These are phyloP conservation scores for Ctenicera cuprea DNA, from an alignment of 2,888 invertebrate species.

Conservation along the genomic window DNA sequence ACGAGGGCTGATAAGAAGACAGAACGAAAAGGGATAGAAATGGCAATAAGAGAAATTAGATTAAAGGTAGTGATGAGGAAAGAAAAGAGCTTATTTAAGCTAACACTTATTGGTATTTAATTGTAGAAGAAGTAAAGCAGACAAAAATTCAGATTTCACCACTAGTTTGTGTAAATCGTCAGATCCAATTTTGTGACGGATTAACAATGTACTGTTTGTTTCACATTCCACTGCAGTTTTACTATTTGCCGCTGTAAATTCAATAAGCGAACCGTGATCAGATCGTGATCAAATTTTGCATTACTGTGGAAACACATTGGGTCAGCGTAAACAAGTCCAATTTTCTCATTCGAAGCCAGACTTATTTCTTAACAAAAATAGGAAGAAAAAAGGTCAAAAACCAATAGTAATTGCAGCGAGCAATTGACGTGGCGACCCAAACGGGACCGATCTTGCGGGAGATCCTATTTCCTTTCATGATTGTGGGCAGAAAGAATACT, in stretches of 20 bases:
- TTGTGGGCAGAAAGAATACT: conserved; percentile 28
- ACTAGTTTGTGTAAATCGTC: no score
- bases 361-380: conserved; percentile 35
- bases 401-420: conserved; percentile 38
- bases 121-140: no score
- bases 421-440: conserved; percentile 37
- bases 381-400: conserved; percentile 11
- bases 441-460: conserved; percentile 43
- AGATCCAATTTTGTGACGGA: no score
- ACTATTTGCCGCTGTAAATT: neutral
- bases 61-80: no score
- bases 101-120: no score
- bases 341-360: conserved; percentile 26
- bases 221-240: neutral
- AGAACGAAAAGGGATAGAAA: no score
- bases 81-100: no score
- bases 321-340: conserved; percentile 25
- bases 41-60: no score
- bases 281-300: neutral
- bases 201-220: no score
- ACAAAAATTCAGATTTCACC: no score
- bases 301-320: neutral
- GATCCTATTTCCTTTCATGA: conserved; percentile 41
- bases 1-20: no score
- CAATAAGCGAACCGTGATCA: neutral